Evolutionary conservation across 2,888 invertebrate genomes (phyloP).

Genomic region (Troilus luridus): DNA sequence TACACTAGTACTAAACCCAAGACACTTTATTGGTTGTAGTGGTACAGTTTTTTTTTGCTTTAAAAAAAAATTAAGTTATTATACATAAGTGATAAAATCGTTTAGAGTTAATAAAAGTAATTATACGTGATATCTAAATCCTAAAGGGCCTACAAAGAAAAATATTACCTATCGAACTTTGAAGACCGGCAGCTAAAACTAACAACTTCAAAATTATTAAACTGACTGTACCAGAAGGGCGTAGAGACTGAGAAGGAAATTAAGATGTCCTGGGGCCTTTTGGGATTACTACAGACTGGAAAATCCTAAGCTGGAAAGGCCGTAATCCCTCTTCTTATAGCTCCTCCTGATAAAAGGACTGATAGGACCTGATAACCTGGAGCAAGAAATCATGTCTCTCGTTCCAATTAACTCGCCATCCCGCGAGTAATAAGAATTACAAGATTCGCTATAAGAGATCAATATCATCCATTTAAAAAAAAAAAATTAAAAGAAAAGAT

Average conservation of each 20-base stretch:
- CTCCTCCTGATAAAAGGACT: slow-evolving; percentile 14
- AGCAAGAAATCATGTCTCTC: not conserved
- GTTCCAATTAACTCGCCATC: not conserved
- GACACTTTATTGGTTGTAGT: too few relatives aligned
- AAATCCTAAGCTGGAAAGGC: slow-evolving; percentile 17
- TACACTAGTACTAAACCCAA: too few relatives aligned
- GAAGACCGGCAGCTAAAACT: not conserved
- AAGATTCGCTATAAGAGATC: not conserved
- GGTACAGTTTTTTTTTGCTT: too few relatives aligned
- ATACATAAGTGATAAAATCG: not conserved
- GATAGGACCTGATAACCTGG: slow-evolving; percentile 22
- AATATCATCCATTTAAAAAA: not conserved
- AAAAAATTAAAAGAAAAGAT: not conserved
- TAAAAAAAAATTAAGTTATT: not conserved
- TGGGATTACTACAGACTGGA: slow-evolving; percentile 9
- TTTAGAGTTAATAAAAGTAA: not conserved
- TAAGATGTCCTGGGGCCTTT: slow-evolving; percentile 10
- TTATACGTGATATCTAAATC: not conserved
- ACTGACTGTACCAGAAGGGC: not conserved
- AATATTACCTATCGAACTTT: not conserved
- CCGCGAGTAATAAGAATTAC: not conserved
- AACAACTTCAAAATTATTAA: slow-evolving; percentile 3
- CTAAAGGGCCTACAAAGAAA: not conserved
- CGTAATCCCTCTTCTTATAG: slow-evolving; percentile 36
- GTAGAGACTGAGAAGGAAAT: not conserved